phyloP scores from a whole-genome alignment of 2,888 invertebrate species.

The Chrysolina oricalcia region DNA sequence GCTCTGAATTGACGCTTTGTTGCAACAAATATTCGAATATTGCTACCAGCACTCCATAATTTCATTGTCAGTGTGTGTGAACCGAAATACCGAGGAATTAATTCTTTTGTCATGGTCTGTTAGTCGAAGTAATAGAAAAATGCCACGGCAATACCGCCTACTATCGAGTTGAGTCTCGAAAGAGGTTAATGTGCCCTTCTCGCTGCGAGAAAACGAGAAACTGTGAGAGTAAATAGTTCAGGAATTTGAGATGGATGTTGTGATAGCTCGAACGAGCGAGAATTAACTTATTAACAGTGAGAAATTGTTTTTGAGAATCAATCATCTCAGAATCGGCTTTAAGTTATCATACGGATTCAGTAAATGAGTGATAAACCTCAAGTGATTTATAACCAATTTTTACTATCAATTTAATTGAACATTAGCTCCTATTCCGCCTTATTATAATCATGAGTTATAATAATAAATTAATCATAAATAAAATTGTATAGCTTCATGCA shows the following conservation, averaged over 20 bases:
- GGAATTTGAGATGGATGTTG: conserved; percentile 44
- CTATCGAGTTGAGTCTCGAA: conserved; percentile 48
- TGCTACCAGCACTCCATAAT: conserved; percentile 38
- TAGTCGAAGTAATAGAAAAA: conserved; percentile 59
- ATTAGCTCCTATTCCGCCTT: too few species aligned
- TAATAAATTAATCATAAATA: too few species aligned
- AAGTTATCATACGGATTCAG: background rate
- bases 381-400: too few species aligned
- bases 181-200: conserved; percentile 33
- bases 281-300: conserved; percentile 38
- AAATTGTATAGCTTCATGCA: too few species aligned
- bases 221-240: conserved; percentile 51
- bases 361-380: background rate
- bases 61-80: conserved; percentile 53
- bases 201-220: conserved; percentile 53
- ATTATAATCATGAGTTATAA: too few species aligned
- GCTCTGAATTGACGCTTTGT: background rate
- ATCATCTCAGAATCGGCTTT: background rate
- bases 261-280: conserved; percentile 41
- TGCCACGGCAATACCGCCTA: conserved; percentile 51
- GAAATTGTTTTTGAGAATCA: conserved; percentile 31
- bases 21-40: conserved; percentile 24
- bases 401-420: too few species aligned
- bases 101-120: conserved; percentile 59
- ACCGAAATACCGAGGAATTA: conserved; percentile 48